phyloP scores from a whole-genome alignment of 2,888 invertebrate genomes.

The Cancer borealis region DNA sequence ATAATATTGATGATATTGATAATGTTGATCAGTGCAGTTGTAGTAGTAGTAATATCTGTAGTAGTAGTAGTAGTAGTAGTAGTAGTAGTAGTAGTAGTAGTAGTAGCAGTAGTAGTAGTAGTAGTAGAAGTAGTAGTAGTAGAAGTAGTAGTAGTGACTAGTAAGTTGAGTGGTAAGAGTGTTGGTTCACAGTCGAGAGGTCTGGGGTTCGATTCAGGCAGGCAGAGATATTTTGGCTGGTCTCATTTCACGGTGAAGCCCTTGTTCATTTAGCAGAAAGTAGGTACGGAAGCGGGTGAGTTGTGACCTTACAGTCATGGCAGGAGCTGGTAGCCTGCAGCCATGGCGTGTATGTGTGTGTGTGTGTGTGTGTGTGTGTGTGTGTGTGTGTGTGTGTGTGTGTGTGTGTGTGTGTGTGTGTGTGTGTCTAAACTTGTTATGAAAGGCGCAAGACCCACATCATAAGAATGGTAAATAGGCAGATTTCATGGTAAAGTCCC shows the following conservation, averaged over 20 bases:
- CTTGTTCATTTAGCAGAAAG: neutral
- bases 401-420: too few species aligned
- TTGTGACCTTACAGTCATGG: constrained; percentile 7
- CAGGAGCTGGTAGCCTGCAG: neutral
- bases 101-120: too few species aligned
- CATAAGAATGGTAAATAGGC: too few species aligned
- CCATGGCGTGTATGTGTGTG: neutral
- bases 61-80: too few species aligned
- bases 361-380: too few species aligned
- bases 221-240: neutral
- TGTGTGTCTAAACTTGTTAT: neutral
- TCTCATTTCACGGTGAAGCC: constrained; percentile 1
- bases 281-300: neutral
- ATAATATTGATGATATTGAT: too few species aligned
- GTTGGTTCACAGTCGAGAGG: neutral
- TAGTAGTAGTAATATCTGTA: too few species aligned
- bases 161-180: neutral
- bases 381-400: too few species aligned
- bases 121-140: neutral
- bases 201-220: neutral
- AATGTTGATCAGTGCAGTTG: too few species aligned
- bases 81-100: too few species aligned
- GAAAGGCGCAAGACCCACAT: too few species aligned
- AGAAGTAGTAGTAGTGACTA: neutral
- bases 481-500: too few species aligned